Evolutionary conservation across 2,888 invertebrate genomes (phyloP), one percentile per base, ranked within the genome.

Genomic region (Cynaeus angustus): DNA sequence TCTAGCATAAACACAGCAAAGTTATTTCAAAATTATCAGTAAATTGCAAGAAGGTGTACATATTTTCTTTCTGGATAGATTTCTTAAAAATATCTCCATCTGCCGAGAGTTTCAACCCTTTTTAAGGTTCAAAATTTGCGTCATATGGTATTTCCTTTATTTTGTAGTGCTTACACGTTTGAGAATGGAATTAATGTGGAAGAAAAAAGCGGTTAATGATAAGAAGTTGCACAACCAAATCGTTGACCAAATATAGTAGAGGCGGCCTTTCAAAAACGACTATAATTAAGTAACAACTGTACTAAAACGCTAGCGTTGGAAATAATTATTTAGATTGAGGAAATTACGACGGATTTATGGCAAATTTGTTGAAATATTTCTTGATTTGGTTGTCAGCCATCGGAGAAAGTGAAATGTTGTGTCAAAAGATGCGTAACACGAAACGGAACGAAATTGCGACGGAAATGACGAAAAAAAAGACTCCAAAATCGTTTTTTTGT

Each of bases 401-500:
- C 14, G 37, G 46, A 46, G 59, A 59, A 59, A 58, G 58, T 58
- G 58, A 56, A 56, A 56, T 10, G 48, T 48, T 14, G 9, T 8
- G 16, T 8, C 12, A 30, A 52, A 10, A 21, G 21, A 52, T 52
- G 33, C 33, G 30, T 52, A 52, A 52, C n/a, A 30, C 16, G 12
- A 30, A 52, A 1, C 52, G 8, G n/a, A n/a, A n/a, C n/a, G 14
- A 55, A 41, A 14, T 26, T 26, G 56, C 12, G 1, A 1, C 9
- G 26, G 16, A 26, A 10, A 26, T 9, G 26, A 43, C 56, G 14
- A 26, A 50, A 50, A 13, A 50, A n/a, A 10, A 10, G 12, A 12
- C 4, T 1, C 1, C 7, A 37, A 37, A n/a, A 37, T 8, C 37
- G 37, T 6, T 21, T 21, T 21, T 21, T 21, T 21, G 21, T 21